These are phyloP conservation scores for Euclidia mi DNA, from an alignment of 2,888 invertebrate species.

Conservation along the genomic window DNA sequence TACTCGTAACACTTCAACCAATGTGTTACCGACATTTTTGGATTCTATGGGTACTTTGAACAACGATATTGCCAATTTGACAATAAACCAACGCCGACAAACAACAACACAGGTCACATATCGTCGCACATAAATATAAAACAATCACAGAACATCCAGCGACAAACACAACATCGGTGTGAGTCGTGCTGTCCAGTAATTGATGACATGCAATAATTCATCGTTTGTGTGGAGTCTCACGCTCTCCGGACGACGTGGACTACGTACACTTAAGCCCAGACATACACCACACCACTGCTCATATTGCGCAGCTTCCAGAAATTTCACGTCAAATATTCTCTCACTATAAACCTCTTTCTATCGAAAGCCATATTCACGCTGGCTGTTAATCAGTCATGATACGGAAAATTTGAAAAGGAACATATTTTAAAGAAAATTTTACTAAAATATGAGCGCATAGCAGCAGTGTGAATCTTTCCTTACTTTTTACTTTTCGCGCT, in stretches of 20 bases:
- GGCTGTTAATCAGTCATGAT: background rate
- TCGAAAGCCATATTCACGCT: background rate
- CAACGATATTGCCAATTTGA: too few species aligned
- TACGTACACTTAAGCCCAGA: constrained; percentile 49
- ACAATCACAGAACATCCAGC: constrained; percentile 40
- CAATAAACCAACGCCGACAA: too few species aligned
- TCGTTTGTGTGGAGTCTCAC: constrained; percentile 86
- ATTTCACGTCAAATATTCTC: background rate
- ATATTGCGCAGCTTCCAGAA: background rate
- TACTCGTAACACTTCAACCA: too few species aligned
- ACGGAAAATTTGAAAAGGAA: background rate
- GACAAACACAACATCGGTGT: constrained; percentile 49
- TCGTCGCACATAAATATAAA: background rate
- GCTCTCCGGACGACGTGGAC: constrained; percentile 59
- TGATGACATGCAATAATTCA: constrained; percentile 87
- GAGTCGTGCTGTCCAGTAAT: constrained; percentile 81
- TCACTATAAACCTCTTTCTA: background rate
- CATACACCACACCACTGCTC: constrained; percentile 11
- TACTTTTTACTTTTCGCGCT: constrained; percentile 14
- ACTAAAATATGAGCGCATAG: too few species aligned
- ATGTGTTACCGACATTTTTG: too few species aligned
- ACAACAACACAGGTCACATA: too few species aligned
- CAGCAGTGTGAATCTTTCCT: constrained; percentile 7
- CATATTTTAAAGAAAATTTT: background rate
- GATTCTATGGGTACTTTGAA: too few species aligned